Conservation (phyloP, 2,113 vertebrate genomes). For the Haliaeetus leucogaster region DNA sequence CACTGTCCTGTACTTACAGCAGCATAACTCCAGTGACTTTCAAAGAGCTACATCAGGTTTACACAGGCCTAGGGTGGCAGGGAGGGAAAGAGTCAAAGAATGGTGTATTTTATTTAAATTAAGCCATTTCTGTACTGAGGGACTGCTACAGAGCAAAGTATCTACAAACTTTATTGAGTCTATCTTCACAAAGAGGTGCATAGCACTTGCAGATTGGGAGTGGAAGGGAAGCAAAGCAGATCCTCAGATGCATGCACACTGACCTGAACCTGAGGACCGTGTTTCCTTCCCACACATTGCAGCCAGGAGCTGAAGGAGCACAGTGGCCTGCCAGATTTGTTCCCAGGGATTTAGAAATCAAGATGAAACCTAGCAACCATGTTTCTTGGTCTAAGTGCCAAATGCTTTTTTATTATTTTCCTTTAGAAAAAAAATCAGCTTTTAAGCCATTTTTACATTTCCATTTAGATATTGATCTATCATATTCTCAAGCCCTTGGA, state of each 20-base stretch:
- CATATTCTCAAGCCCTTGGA: background rate
- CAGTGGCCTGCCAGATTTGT: background rate
- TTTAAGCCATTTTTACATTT: background rate
- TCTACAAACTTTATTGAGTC: background rate
- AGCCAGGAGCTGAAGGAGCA: background rate
- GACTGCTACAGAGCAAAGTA: background rate
- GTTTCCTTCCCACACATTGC: background rate
- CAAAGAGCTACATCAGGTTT: background rate
- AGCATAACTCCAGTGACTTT: background rate
- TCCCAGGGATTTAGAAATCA: background rate
- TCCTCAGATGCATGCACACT: rapidly evolving
- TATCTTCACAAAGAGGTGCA: background rate
- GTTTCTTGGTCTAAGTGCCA: background rate
- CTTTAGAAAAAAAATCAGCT: background rate
- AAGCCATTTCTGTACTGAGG: background rate
- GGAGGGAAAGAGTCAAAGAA: background rate
- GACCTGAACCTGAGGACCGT: background rate
- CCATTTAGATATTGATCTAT: background rate
- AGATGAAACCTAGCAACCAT: background rate
- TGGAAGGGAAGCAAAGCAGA: background rate
- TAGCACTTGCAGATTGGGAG: rapidly evolving
- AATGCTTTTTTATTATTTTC: background rate
- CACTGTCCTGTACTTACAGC: background rate
- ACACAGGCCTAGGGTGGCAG: background rate
- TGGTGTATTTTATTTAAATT: background rate